Evolutionary conservation across 1,140 invertebrate species (phyloP).

Genomic region (Aleiodes sp.): DNA sequence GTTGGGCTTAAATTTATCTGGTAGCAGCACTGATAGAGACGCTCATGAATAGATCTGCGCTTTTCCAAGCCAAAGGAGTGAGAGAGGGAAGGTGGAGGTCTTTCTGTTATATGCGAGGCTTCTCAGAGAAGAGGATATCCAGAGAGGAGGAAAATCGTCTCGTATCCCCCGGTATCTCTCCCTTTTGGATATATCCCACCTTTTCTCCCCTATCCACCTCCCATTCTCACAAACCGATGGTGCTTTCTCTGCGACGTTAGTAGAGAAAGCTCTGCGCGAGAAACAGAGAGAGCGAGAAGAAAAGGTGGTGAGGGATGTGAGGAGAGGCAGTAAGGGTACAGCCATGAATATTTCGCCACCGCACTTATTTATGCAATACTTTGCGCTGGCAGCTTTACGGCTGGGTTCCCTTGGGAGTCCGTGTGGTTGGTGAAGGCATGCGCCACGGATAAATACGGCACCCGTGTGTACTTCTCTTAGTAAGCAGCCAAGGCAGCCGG

Average conservation of each 20-base stretch:
- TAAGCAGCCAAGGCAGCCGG: not conserved
- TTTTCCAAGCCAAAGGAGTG: conserved; percentile 39
- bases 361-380: conserved; percentile 67
- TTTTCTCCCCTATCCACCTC: not conserved
- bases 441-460: conserved; percentile 12
- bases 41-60: conserved; percentile 59
- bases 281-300: not conserved
- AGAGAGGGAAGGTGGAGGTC: not conserved
- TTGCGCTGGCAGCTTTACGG: conserved; percentile 59
- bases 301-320: not conserved
- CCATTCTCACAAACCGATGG: not conserved
- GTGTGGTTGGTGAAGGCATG: not conserved
- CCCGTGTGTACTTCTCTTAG: not conserved
- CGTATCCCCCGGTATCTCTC: not conserved
- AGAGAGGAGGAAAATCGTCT: not conserved
- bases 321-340: conserved; percentile 45
- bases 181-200: not conserved
- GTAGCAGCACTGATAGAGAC: conserved; percentile 46
- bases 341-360: conserved; percentile 66
- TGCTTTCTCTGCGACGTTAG: not conserved
- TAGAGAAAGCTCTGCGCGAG: not conserved
- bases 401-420: not conserved
- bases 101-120: not conserved
- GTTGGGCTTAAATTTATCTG: conserved; percentile 52
- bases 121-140: not conserved